Evolutionary conservation across 2,113 vertebrate species (phyloP), one percentile per base, ranked within the genome.

Genomic region (Sturnira hondurensis): DNA sequence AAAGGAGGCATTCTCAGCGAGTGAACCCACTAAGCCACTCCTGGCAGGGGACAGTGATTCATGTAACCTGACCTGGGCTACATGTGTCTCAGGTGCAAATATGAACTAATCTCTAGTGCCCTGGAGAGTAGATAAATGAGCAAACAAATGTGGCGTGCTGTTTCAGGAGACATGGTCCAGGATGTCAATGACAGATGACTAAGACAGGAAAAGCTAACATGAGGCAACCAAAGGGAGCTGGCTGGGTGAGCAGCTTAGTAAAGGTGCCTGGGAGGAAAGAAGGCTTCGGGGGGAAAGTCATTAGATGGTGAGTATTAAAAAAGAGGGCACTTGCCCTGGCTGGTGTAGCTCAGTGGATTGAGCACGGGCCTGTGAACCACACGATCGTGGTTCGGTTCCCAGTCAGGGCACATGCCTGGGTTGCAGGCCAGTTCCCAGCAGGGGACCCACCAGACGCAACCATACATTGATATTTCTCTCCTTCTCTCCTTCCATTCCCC

Each of bases 91-190:
- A 2, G 92, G 96, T 97, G 98, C 96, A 97, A 97, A 98, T 97
- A 89, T 88, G 77, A 96, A 93, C 93, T 97, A 92, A n/a, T n/a
- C n/a, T n/a, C n/a, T n/a, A n/a, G n/a, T n/a, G 22, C 0, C 1
- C 90, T 92, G 74, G 43, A 11, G 77, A 97, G 74, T 76, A 98
- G 97, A 97, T 96, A 97, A 98, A 97, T 95, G 71, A 96, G 17
- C 93, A 96, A 97, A 95, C 68, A 97, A 98, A 98, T 84, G 85
- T 52, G 43, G 50, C 92, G n/a, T 89, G 95, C 92, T 97, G 86
- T 97, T 98, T 96, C 91, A 45, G 85, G 97, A 93, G 94, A 89
- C 86, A 93, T 87, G 84, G 84, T 98, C 92, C 96, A 94, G 97
- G 93, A 94, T 70, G 89, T 96, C 70, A 94, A 95, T 95, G 89